These are phyloP conservation scores for Rhagonycha lutea DNA, from an alignment of 2,888 invertebrate genomes.

Conservation along the genomic window DNA sequence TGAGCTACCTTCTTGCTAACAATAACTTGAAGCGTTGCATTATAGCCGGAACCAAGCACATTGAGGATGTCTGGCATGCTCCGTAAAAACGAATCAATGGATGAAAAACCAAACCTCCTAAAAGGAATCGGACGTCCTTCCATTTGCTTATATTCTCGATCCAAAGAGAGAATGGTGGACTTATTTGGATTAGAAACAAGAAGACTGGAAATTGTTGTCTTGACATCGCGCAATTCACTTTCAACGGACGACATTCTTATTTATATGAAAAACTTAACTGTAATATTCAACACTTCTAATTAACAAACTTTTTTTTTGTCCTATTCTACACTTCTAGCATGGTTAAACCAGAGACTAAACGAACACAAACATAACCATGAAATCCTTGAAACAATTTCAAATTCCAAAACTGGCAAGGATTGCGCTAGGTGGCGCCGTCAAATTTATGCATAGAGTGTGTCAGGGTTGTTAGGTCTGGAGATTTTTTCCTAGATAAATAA, in stretches of 20 bases:
- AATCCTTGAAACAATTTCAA: neutral
- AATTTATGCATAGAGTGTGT: too few species aligned
- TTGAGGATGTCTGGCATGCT: slow-evolving; percentile 41
- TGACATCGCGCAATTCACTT: slow-evolving; percentile 26
- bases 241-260: neutral
- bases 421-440: too few species aligned
- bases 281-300: neutral
- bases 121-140: slow-evolving; percentile 42
- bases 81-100: slow-evolving; percentile 38
- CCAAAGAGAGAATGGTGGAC: slow-evolving; percentile 35
- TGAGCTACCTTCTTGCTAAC: slow-evolving; percentile 42
- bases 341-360: neutral
- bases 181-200: slow-evolving; percentile 39
- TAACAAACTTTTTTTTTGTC: neutral
- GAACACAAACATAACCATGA: neutral
- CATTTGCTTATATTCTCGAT: slow-evolving; percentile 38
- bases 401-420: neutral
- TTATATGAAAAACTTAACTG: neutral
- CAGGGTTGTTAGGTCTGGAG: too few species aligned
- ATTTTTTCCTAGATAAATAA: too few species aligned
- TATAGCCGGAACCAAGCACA: slow-evolving; percentile 39
- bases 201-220: slow-evolving; percentile 37
- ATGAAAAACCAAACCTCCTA: slow-evolving; percentile 36
- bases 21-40: slow-evolving; percentile 36
- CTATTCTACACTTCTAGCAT: neutral